Base-by-base conservation (phyloP, 2,113 vertebrate species). In the Channa argus region DNA sequence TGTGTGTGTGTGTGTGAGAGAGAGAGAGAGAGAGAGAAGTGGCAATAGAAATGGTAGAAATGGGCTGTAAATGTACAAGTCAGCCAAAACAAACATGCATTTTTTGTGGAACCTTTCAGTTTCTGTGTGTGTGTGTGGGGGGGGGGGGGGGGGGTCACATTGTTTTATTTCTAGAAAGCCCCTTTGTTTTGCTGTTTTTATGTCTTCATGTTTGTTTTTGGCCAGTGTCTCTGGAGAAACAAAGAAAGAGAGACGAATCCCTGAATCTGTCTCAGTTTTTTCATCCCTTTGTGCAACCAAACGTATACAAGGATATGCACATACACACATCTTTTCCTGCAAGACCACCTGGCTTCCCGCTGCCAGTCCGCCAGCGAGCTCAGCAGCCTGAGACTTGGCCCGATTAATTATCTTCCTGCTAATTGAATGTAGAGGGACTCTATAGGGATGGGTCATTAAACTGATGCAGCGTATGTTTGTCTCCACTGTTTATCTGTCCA, bases 371-470 rank as follows among this genome's bases (percentile, higher is more conserved):
- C 87, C 88, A 91, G 90, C 83, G 83, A 90, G 73, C 86, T 74
- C 89, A 88, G 84, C 89, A 88, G 86, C 83, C 82, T 86, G 81
- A 90, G 88, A 83, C 89, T 90, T 83, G 87, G 89, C 87, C 92
- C 91, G 83, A 93, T 93, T 94, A 92, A 94, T 94, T 94, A 93
- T 92, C 91, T 87, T 74, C 65, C 72, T 85, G 86, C 92, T 94
- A 94, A 94, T 94, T 94, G 93, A 94, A 94, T 94, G 89, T 92
- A 92, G 87, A 81, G 88, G 85, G 90, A 91, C 91, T 92, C 92
- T 93, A 82, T 85, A 87, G 94, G 93, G 92, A 93, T 82, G 89
- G 88, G 87, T 92, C 92, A 92, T 94, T 91, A 93, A 92, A 94
- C 86, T 84, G 88, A 91, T 88, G 90, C 89, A 85, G 91, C 85